These are phyloP conservation scores for Chaenogobius annularis DNA, from an alignment of 2,113 vertebrate species.

Conservation along the genomic window DNA sequence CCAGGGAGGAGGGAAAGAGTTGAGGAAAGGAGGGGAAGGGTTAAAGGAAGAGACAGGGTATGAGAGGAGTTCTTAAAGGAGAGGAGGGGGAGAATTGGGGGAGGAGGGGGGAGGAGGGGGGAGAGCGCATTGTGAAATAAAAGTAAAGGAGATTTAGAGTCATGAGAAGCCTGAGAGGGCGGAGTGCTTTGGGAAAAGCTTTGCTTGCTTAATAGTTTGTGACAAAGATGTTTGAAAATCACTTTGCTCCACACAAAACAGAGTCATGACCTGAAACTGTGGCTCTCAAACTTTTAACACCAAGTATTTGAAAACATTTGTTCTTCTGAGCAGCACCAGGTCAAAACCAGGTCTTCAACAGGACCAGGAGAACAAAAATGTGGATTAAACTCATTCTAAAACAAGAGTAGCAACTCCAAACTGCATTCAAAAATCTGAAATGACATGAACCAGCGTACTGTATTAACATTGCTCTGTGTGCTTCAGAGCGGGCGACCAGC, in stretches of 20 bases:
- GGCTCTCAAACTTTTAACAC: too few species aligned
- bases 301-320: too few species aligned
- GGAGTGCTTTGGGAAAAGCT: constrained; percentile 36
- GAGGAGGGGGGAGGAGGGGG: neutral
- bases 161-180: constrained; percentile 38
- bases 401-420: too few species aligned
- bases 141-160: constrained; percentile 62
- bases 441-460: too few species aligned
- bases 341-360: too few species aligned
- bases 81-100: too few species aligned
- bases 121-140: constrained; percentile 24
- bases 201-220: constrained; percentile 31
- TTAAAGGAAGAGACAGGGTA: neutral
- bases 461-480: neutral
- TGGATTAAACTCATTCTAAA: too few species aligned
- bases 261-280: too few species aligned
- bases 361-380: too few species aligned
- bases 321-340: too few species aligned
- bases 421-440: too few species aligned
- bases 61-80: neutral
- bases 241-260: neutral
- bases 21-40: too few species aligned
- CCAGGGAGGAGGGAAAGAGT: neutral
- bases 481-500: constrained; percentile 73
- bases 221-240: neutral